A percentile compares a stretch with the other conserved stretches of the same genome.
Conservation (phyloP, 2,888 invertebrate genomes). For the Deilephila elpenor region DNA sequence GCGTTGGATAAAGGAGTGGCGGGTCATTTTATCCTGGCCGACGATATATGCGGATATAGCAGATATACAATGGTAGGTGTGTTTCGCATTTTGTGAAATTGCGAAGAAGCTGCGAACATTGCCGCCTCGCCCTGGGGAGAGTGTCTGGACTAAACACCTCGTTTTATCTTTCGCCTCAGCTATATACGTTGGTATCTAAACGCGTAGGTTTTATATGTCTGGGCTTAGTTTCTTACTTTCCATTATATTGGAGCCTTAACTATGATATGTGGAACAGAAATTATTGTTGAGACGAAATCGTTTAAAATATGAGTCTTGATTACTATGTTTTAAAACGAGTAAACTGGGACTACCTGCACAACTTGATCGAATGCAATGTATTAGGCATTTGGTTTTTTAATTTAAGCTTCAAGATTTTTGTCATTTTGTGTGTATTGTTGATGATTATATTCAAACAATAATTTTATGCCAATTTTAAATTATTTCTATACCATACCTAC, state of each 20-base stretch:
- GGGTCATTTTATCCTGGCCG: constrained; percentile 62
- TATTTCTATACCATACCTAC: too few relatives aligned
- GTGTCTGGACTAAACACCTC: constrained; percentile 78
- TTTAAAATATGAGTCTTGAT: too few relatives aligned
- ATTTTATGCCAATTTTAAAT: too few relatives aligned
- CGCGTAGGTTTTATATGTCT: constrained; percentile 55
- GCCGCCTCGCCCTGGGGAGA: constrained; percentile 70
- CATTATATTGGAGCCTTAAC: background rate
- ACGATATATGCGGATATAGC: constrained; percentile 56
- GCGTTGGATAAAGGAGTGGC: constrained; percentile 47
- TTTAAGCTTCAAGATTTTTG: too few relatives aligned
- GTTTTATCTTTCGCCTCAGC: constrained; percentile 60
- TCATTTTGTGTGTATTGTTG: too few relatives aligned
- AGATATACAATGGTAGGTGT: constrained; percentile 61
- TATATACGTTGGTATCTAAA: constrained; percentile 29
- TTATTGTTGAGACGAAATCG: too few relatives aligned
- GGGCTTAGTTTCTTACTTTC: constrained; percentile 32
- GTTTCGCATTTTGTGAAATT: constrained; percentile 77
- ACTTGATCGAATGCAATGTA: too few relatives aligned
- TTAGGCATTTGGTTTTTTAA: too few relatives aligned
- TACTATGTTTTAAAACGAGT: too few relatives aligned
- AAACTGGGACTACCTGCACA: too few relatives aligned
- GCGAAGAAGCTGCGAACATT: constrained; percentile 70
- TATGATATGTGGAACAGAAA: too few relatives aligned
- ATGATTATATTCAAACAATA: too few relatives aligned